phyloP scores from a whole-genome alignment of 2,888 invertebrate genomes.

The Epinotia bilunana region DNA sequence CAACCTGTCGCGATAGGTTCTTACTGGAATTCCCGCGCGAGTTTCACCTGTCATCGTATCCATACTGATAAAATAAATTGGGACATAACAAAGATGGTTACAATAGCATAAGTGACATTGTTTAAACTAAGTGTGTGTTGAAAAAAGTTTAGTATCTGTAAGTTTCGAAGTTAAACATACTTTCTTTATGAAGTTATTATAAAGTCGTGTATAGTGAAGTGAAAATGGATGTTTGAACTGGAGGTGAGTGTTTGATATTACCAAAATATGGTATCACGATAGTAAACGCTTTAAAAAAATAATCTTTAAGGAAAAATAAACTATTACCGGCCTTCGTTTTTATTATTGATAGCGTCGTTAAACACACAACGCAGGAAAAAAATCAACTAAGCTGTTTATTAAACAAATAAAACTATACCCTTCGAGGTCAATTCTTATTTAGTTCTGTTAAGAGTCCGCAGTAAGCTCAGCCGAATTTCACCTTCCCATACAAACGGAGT shows the following conservation, averaged over 20 bases:
- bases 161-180: constrained; percentile 45
- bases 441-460: too few species aligned
- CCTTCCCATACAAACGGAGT: too few species aligned
- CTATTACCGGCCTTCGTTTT: constrained; percentile 12
- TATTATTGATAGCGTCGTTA: constrained; percentile 5
- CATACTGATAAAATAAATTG: constrained; percentile 48
- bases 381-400: not conserved
- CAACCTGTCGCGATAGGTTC: constrained; percentile 52
- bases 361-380: not conserved
- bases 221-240: constrained; percentile 42
- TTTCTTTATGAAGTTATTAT: constrained; percentile 28
- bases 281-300: constrained; percentile 5
- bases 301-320: constrained; percentile 8
- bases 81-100: constrained; percentile 22
- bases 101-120: constrained; percentile 7
- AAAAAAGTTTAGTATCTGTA: constrained; percentile 48
- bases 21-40: constrained; percentile 52
- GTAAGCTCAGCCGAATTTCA: too few species aligned
- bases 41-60: constrained; percentile 54
- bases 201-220: constrained; percentile 37
- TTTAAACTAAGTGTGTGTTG: constrained; percentile 21
- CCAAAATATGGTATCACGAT: not conserved
- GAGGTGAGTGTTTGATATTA: constrained; percentile 27
- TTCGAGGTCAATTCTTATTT: too few species aligned
- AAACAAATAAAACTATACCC: not conserved